Percentiles rank a stretch among this genome's conserved stretches.
Conservation (phyloP, 2,113 vertebrate genomes). For the Daboia siamensis region DNA sequence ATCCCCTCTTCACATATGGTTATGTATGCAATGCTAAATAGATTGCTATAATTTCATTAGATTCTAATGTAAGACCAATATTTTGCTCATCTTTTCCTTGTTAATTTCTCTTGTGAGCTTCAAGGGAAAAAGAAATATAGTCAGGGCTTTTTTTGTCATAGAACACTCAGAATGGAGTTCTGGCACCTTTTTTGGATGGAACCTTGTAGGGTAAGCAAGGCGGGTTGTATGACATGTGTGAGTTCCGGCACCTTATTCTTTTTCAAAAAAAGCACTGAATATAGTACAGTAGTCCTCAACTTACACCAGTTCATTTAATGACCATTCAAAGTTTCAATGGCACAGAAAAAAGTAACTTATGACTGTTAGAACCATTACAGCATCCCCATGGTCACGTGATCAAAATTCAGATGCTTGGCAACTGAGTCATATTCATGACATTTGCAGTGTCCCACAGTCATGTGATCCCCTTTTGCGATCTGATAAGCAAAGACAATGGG, state of each 20-base stretch:
- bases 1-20: not conserved
- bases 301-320: not conserved
- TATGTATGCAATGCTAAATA: not conserved
- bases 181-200: too few species aligned
- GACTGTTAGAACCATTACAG: not conserved
- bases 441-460: not conserved
- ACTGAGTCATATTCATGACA: not conserved
- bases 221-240: too few species aligned
- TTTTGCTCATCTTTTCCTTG: too few species aligned
- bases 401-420: not conserved
- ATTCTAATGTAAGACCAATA: not conserved
- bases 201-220: too few species aligned
- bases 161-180: too few species aligned
- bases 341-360: not conserved
- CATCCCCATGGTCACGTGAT: not conserved
- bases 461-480: not conserved
- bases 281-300: not conserved
- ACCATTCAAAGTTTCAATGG: not conserved
- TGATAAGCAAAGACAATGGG: not conserved
- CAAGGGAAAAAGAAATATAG: not conserved
- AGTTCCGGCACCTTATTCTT: too few species aligned
- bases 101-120: not conserved
- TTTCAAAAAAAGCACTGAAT: not conserved
- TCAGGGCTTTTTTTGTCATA: not conserved
- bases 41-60: not conserved